phyloP scores from a whole-genome alignment of 2,888 invertebrate genomes.

The Acrobasis repandana region DNA sequence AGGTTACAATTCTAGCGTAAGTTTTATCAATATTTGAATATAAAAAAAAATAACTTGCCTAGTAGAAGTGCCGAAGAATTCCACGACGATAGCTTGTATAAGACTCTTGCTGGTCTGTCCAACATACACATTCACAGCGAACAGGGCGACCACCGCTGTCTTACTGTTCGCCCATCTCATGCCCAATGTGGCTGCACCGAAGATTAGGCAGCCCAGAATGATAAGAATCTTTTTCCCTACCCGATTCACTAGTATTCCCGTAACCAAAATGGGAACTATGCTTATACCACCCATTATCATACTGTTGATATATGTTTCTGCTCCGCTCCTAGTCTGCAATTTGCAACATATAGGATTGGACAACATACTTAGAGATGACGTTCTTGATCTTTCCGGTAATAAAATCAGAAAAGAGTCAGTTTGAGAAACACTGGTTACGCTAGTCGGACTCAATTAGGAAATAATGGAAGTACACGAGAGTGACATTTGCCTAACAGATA shows the following conservation, averaged over 20 bases:
- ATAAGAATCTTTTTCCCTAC: slow-evolving; percentile 59
- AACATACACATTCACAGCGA: slow-evolving; percentile 46
- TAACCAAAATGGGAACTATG: slow-evolving; percentile 51
- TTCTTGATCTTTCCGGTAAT: too few relatives aligned
- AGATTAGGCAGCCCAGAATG: slow-evolving; percentile 41
- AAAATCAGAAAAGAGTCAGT: too few relatives aligned
- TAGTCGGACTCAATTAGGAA: too few relatives aligned
- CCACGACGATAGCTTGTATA: slow-evolving; percentile 53
- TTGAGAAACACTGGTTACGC: too few relatives aligned
- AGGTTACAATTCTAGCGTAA: too few relatives aligned
- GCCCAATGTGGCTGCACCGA: slow-evolving; percentile 40
- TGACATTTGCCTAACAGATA: too few relatives aligned
- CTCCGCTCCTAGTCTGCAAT: slow-evolving; percentile 57
- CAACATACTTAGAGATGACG: not conserved
- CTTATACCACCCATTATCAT: slow-evolving; percentile 59
- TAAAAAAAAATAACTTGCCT: slow-evolving; percentile 42
- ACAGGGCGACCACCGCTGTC: slow-evolving; percentile 49
- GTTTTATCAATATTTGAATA: too few relatives aligned
- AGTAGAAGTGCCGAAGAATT: slow-evolving; percentile 57
- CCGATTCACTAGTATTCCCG: slow-evolving; percentile 54
- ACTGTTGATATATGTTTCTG: slow-evolving; percentile 66
- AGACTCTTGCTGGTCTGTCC: slow-evolving; percentile 52
- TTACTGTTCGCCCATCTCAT: slow-evolving; percentile 54
- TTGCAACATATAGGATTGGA: not conserved
- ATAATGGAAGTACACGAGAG: too few relatives aligned